Evolutionary conservation across 2,888 invertebrate genomes (phyloP).

Genomic region (Parascotia fuliginaria): DNA sequence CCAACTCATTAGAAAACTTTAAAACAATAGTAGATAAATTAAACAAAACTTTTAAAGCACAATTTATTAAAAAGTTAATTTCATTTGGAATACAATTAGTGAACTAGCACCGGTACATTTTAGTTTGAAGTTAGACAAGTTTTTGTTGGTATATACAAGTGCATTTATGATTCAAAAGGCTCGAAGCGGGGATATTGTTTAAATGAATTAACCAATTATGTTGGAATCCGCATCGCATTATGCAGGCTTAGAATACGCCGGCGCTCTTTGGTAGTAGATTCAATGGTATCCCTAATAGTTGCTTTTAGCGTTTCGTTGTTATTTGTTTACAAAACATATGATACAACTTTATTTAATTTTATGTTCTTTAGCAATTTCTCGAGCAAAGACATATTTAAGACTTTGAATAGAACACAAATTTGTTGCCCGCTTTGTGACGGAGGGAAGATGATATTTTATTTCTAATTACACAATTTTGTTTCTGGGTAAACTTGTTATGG

Average conservation of each 20-base stretch:
- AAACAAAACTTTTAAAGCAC: slow-evolving; percentile 30
- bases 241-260: slow-evolving; percentile 14
- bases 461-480: too few species aligned
- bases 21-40: not conserved
- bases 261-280: not conserved
- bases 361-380: too few species aligned
- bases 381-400: too few species aligned
- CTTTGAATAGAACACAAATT: too few species aligned
- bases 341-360: too few species aligned
- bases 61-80: slow-evolving; percentile 37
- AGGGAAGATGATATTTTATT: too few species aligned
- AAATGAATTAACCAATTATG: slow-evolving; percentile 37
- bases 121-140: slow-evolving; percentile 34
- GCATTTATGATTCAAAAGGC: slow-evolving; percentile 39
- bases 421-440: too few species aligned
- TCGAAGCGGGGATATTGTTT: slow-evolving; percentile 24
- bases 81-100: slow-evolving; percentile 38
- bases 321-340: too few species aligned
- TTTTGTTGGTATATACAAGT: slow-evolving; percentile 39
- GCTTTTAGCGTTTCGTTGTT: too few species aligned
- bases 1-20: too few species aligned
- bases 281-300: slow-evolving; percentile 5
- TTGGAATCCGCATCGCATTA: slow-evolving; percentile 20
- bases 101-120: slow-evolving; percentile 27
- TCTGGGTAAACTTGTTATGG: too few species aligned